A percentile compares a stretch with the other conserved stretches of the same genome.
phyloP scores from a whole-genome alignment of 2,888 invertebrate genomes.

The Erannis defoliaria region DNA sequence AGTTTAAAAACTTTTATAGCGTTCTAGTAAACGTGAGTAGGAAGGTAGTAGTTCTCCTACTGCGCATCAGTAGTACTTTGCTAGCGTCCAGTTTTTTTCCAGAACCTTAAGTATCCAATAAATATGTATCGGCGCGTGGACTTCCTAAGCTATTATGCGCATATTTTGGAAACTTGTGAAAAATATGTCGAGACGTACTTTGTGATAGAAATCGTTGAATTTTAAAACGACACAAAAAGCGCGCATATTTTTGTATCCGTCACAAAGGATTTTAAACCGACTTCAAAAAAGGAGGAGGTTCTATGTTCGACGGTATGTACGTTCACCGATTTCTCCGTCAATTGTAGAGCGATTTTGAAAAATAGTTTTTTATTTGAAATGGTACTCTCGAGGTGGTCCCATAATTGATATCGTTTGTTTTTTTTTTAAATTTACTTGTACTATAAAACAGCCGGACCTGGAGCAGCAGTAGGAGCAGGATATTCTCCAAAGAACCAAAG shows the following conservation, averaged over 20 bases:
- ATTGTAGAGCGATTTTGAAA: no score
- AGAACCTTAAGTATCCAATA: slow-evolving; percentile 24
- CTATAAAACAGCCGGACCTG: no score
- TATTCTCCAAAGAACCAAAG: no score
- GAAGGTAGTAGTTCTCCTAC: background rate
- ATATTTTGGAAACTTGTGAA: slow-evolving; percentile 46
- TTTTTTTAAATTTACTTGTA: no score
- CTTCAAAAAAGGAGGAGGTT: background rate
- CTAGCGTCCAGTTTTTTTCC: slow-evolving; percentile 9
- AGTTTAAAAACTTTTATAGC: no score
- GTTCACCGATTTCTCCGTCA: no score
- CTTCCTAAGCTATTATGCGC: slow-evolving; percentile 46
- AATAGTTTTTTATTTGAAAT: no score
- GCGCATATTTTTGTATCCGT: background rate
- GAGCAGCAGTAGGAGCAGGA: no score
- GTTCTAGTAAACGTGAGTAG: background rate
- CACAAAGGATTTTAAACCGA: background rate
- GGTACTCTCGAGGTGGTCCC: no score
- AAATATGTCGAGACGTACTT: slow-evolving; percentile 37
- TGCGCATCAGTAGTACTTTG: background rate
- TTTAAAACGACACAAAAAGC: background rate
- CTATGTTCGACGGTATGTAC: no score
- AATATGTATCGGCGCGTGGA: slow-evolving; percentile 21
- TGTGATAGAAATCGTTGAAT: background rate
- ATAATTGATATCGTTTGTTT: no score